These are phyloP conservation scores for Pterocles burchelli DNA, from an alignment of 2,113 vertebrate genomes.

Conservation along the genomic window DNA sequence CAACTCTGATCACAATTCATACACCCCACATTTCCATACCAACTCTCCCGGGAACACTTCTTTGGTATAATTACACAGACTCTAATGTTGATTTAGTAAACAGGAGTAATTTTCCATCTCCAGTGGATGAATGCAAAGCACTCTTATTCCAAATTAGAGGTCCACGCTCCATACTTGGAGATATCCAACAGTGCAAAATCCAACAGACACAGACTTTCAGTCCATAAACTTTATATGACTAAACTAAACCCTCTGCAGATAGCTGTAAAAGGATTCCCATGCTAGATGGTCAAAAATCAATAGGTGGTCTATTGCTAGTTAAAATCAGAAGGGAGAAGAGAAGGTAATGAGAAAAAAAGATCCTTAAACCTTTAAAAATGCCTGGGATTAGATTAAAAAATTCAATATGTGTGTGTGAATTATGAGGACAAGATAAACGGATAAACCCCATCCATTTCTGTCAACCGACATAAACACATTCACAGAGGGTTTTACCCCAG, in stretches of 20 bases:
- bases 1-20: background rate
- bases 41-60: background rate
- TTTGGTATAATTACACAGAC: background rate
- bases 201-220: background rate
- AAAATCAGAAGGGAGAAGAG: background rate
- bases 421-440: background rate
- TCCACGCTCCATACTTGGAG: background rate
- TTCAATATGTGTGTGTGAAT: background rate
- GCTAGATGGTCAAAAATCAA: background rate
- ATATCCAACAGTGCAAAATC: background rate
- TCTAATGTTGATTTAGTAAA: background rate
- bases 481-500: background rate
- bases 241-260: background rate
- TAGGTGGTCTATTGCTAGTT: background rate
- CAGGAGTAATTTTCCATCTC: background rate
- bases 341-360: background rate
- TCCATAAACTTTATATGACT: background rate
- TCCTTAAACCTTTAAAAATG: slow-evolving; percentile 13
- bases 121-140: background rate
- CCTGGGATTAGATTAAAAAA: background rate
- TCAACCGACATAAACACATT: background rate
- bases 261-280: background rate
- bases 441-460: background rate
- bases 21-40: background rate
- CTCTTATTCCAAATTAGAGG: background rate